A percentile compares a stretch with the other conserved stretches of the same genome.
Evolutionary conservation across 2,797 vertebrate genomes (phyloP).

Genomic region (Sebastolobus alascanus): DNA sequence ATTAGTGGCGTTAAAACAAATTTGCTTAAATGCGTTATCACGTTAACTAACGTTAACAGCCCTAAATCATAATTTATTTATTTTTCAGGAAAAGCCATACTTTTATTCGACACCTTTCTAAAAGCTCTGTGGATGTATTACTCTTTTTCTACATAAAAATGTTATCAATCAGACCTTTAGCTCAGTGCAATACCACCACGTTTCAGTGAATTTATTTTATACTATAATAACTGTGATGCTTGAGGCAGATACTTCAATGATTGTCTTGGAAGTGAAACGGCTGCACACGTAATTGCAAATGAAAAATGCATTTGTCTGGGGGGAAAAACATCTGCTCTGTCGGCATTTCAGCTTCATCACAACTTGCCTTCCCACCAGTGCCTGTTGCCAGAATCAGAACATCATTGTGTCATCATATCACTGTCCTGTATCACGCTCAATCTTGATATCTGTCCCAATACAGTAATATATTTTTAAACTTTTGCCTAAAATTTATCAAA

Average conservation of each 20-base stretch:
- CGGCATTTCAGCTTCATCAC: neutral
- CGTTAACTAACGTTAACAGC: too few species aligned
- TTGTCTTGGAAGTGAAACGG: neutral
- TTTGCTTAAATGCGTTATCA: too few species aligned
- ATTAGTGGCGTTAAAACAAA: too few species aligned
- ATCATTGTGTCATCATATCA: neutral
- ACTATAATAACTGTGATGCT: neutral
- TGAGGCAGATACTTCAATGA: neutral
- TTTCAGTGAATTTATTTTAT: neutral
- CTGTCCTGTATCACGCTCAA: neutral
- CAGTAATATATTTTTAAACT: slow-evolving; percentile 5
- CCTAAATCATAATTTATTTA: too few species aligned
- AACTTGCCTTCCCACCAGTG: slow-evolving; percentile 9
- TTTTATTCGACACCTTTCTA: too few species aligned
- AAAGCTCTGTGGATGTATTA: too few species aligned
- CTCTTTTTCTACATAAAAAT: too few species aligned
- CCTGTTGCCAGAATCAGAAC: slow-evolving; percentile 15
- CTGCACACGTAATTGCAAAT: neutral
- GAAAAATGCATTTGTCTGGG: too few species aligned
- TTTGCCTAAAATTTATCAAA: neutral
- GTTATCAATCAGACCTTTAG: too few species aligned
- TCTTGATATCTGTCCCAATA: neutral
- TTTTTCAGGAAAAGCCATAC: too few species aligned
- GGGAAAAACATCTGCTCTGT: neutral
- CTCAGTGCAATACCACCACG: slow-evolving; percentile 18